Base-by-base conservation (phyloP, 1,140 invertebrate species). In the Halyomorpha halys region DNA sequence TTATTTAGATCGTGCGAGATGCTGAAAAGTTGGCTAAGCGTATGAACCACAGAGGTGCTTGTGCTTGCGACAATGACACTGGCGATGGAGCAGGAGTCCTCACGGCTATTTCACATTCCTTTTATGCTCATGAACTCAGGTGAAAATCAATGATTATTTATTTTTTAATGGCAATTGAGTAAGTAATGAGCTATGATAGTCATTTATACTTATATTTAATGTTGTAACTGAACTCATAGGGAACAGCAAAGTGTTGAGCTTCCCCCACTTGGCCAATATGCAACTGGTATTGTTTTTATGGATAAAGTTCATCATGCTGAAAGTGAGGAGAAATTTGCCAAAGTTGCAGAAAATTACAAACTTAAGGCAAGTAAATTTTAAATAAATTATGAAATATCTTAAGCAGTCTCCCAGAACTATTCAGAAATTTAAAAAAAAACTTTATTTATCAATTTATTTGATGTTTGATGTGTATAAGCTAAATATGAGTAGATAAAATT, bases 31-130 rank as follows among this genome's bases (percentile, higher is more conserved):
- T 99, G 75, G 87, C 96, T 21, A 85, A 87, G 72, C 87, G 96
- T 70, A 99, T 99, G 96, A 92, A 96, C 79, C 97, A 99, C 78
- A 86, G 97, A 68, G 97, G 97, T 68, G 97, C 95, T 23, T 97
- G 94, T 77, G 91, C 93, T 23, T 97, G 95, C 78, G 97, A 99
- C 78, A 98, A 98, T 77, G 94, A 98, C 74, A 97, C 95, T 18
- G 97, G 97, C 54, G 97, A 99, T 76, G 97, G 97, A 56, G 96
- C 97, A 69, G 97, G 97, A 63, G 89, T 98, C 25, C 80, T 98
- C 67, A 90, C 90, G 54, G 93, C 93, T 66, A 97, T 99, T 73
- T 97, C 97, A 21, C 94, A 99, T 76, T 82, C 87, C 68, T 88
- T 95, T 72, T 99, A 97, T 78, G 79, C 81, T 67, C 83, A 86